These are phyloP conservation scores for Netelia fuscicornis DNA, from an alignment of 2,888 invertebrate species.

Conservation along the genomic window DNA sequence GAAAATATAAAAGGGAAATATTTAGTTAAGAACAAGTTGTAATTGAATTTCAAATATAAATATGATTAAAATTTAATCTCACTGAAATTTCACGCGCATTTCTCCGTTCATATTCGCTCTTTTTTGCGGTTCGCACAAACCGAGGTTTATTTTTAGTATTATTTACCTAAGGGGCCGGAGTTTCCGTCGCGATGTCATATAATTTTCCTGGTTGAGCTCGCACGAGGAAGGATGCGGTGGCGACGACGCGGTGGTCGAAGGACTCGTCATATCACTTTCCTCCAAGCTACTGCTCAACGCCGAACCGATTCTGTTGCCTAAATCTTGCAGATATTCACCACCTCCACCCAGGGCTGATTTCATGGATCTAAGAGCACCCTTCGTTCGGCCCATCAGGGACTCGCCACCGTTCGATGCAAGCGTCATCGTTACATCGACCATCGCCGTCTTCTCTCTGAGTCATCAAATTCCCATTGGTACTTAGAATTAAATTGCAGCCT, in stretches of 20 bases:
- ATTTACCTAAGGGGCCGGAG: conserved; percentile 78
- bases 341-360: conserved; percentile 82
- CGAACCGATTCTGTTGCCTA: conserved; percentile 82
- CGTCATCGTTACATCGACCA: conserved; percentile 81
- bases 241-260: conserved; percentile 78
- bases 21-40: no score
- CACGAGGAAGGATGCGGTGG: conserved; percentile 68
- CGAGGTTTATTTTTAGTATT: no score
- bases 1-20: no score
- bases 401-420: conserved; percentile 75
- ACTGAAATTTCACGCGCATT: no score
- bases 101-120: no score
- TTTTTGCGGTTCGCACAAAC: no score
- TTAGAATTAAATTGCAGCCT: background rate
- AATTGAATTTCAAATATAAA: no score
- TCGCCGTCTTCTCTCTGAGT: conserved; percentile 57
- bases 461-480: background rate
- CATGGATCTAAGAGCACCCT: conserved; percentile 82
- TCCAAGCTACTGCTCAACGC: conserved; percentile 83
- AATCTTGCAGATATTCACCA: conserved; percentile 83
- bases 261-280: conserved; percentile 80
- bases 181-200: conserved; percentile 73
- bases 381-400: conserved; percentile 82
- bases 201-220: conserved; percentile 74
- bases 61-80: no score